Base-by-base conservation (phyloP, 2,888 invertebrate species). In the Lacanobia wlatinum region DNA sequence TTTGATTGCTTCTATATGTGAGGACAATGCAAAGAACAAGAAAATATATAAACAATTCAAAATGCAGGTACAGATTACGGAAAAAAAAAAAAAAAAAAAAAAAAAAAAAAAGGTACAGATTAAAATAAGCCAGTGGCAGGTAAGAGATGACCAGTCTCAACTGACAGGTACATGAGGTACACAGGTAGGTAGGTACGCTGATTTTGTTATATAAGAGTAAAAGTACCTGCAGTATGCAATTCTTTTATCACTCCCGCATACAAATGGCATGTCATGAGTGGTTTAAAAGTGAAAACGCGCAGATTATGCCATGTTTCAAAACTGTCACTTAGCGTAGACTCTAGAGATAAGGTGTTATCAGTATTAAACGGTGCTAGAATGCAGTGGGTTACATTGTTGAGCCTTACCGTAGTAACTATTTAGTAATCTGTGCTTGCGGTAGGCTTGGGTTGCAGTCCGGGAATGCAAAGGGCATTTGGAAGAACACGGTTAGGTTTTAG, bases 301-400 rank as follows among this genome's bases (percentile, higher is more conserved):
- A 48, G 21, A 55, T 79, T 68, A 73, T 64, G 60, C 28, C 60
- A 73, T 79, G 55, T 79, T 78, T 78, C 73, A 78, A 78, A 79
- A 63, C 8, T 64, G 63, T 52, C 77, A 78, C 1, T 60, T 60
- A 38, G 16, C 28, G 38, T n/a, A 34, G n/a, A n/a, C n/a, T n/a
- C n/a, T n/a, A n/a, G 7, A 52, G 73, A 73, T 79, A 78, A 78
- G 10, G 63, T n/a, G 38, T 66, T 59, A 62, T 70, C 78, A 28
- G 55, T 58, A 14, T n/a, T 21, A 48, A 46, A 40, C 12, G 10
- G 23, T 53, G 21, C 14, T 60, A 53, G 59, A 59, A 52, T 65
- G 14, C n/a, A 23, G 23, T 53, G 10, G 28, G 38, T 12, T 46
- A 9, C 46, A 18, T 10, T 9, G 18, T 21, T 28, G 1, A 55